Evolutionary conservation across 2,113 vertebrate species (phyloP), one percentile per base, ranked within the genome.

Genomic region (Dipodomys spectabilis): DNA sequence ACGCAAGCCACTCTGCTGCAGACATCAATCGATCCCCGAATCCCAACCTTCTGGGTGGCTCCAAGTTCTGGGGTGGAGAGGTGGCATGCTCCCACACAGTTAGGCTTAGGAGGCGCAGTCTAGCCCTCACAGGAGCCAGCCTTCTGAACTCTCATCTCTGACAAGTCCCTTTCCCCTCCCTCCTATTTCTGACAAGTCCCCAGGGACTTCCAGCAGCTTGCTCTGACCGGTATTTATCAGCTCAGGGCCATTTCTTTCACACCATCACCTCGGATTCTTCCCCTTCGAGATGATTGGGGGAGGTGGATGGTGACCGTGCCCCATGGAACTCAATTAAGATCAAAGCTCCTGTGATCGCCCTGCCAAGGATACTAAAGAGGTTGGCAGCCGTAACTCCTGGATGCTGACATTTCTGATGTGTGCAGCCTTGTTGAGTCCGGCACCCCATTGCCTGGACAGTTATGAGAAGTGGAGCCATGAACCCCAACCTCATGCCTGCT

Each of bases 241-340:
- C 84, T 75, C 72, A 57, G 78, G 82, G 78, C 79, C 84, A 72
- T 91, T 78, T 96, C 39, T 62, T 60, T 93, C 78, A 89, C 28
- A 72, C 64, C 28, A 35, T 62, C 74, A 78, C 39, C 84, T 96
- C 22, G 1, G 67, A 53, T 82, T 85, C 75, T 88, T 68, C 67
- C 93, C 92, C 84, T 13, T 13, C 53, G 91, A 80, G 82, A 85
- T 96, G 97, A 97, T 88, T 32, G 73, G 74, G 77, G 39, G 84
- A 96, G 94, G 94, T 5, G 88, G 90, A 95, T 88, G 85, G 87
- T 91, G 95, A 93, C 62, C 75, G 95, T 0, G 0, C 32, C 77
- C 88, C 12, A 0, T 93, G 93, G 86, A 97, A 97, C 94, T 95
- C 96, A 92, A 97, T 97, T 97, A 97, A 96, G 94, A 96, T 95